Evolutionary conservation across 2,797 vertebrate species (phyloP).

Genomic region (Pseudopleuronectes americanus): DNA sequence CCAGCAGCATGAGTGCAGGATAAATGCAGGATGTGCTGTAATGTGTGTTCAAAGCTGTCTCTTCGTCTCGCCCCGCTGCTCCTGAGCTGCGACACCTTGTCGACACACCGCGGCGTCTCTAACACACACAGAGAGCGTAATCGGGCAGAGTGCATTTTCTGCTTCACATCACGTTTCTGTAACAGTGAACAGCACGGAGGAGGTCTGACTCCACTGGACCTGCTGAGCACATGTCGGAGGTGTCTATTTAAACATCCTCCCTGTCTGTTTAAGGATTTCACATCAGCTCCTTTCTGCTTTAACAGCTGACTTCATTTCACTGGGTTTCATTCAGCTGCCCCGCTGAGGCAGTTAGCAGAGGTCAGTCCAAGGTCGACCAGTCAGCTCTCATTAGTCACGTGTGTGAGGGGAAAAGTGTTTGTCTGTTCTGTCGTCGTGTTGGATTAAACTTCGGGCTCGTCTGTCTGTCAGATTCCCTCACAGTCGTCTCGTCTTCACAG

Average conservation of each 20-base stretch:
- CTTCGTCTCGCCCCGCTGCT: neutral
- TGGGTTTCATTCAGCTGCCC: neutral
- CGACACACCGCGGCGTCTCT: neutral
- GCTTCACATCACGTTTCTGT: conserved; percentile 6
- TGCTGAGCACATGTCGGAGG: neutral
- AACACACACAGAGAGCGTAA: neutral
- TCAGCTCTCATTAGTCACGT: neutral
- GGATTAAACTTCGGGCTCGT: neutral
- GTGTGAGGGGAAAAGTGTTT: conserved; percentile 1
- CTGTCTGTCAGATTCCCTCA: neutral
- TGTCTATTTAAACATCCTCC: neutral
- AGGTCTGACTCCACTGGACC: neutral
- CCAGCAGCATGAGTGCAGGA: neutral
- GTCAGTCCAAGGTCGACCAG: neutral
- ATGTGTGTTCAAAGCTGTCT: neutral
- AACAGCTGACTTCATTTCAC: neutral
- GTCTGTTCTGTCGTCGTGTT: neutral
- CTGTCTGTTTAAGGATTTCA: conserved; percentile 7
- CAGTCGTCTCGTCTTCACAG: neutral
- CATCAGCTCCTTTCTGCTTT: neutral
- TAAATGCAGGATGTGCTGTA: neutral
- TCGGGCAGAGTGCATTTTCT: conserved; percentile 19
- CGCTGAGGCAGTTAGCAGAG: neutral
- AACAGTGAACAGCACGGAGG: neutral
- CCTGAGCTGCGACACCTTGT: conserved; percentile 3